These are phyloP conservation scores for Alsophila aescularia DNA, from an alignment of 2,888 invertebrate species.

Conservation along the genomic window DNA sequence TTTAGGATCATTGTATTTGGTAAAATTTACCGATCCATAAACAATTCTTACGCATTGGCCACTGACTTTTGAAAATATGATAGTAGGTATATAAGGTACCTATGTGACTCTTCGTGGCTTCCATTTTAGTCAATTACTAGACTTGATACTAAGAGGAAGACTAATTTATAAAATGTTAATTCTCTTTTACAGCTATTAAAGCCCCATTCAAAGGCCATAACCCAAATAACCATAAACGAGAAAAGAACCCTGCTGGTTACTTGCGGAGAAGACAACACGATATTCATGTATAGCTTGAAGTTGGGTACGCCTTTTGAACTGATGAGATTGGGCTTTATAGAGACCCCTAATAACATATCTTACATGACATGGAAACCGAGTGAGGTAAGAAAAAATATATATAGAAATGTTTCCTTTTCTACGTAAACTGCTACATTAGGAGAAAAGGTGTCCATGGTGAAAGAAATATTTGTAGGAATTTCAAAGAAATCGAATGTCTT, in stretches of 20 bases:
- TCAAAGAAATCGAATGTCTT: not conserved
- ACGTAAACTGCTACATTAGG: no score
- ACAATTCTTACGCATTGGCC: no score
- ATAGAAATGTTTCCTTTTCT: not conserved
- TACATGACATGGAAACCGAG: conserved; percentile 88
- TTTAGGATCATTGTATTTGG: no score
- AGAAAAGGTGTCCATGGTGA: no score
- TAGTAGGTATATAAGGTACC: no score
- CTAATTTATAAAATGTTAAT: no score
- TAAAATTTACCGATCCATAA: no score
- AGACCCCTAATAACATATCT: conserved; percentile 85
- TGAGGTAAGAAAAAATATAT: conserved; percentile 61
- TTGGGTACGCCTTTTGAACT: conserved; percentile 74
- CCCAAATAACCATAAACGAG: conserved; percentile 85
- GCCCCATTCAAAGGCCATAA: conserved; percentile 87
- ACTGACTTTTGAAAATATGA: no score
- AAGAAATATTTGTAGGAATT: no score
- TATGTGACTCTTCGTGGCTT: no score
- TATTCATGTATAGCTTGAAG: conserved; percentile 86
- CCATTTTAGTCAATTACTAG: no score
- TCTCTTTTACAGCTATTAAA: conserved; percentile 80
- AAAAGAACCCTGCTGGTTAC: conserved; percentile 86
- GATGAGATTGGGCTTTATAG: conserved; percentile 87
- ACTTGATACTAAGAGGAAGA: no score
- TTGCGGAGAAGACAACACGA: conserved; percentile 87